A percentile compares a stretch with the other conserved stretches of the same genome.
phyloP scores from a whole-genome alignment of 2,888 invertebrate genomes.

The Philaethria dido region DNA sequence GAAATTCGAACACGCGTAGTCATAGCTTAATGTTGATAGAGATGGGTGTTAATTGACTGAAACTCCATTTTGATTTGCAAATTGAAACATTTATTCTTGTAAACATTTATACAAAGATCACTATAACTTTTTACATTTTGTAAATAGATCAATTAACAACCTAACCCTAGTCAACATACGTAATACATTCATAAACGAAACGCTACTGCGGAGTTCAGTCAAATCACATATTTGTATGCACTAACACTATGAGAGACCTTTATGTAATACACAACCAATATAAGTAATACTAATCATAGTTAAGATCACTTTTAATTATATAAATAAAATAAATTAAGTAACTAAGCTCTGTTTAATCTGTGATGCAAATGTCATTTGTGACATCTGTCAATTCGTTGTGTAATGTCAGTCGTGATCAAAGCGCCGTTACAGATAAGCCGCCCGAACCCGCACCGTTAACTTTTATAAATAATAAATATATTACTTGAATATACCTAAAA shows the following conservation, averaged over 20 bases:
- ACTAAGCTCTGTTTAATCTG: constrained; percentile 45
- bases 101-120: constrained; percentile 78
- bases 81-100: constrained; percentile 79
- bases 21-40: constrained; percentile 60
- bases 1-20: constrained; percentile 28
- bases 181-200: constrained; percentile 60
- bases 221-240: constrained; percentile 63
- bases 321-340: constrained; percentile 55
- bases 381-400: constrained; percentile 70
- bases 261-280: constrained; percentile 52
- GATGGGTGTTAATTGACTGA: constrained; percentile 84
- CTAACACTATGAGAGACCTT: constrained; percentile 53
- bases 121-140: constrained; percentile 71
- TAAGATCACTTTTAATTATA: constrained; percentile 67
- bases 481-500: constrained; percentile 51
- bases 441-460: constrained; percentile 65
- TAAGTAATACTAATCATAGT: constrained; percentile 48
- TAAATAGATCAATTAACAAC: constrained; percentile 81
- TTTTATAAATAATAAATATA: constrained; percentile 52
- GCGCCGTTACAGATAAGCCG: constrained; percentile 56
- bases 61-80: constrained; percentile 78
- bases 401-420: constrained; percentile 56
- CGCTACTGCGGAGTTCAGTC: constrained; percentile 78
- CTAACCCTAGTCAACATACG: constrained; percentile 75
- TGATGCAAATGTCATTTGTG: constrained; percentile 66